A percentile compares a stretch with the other conserved stretches of the same genome.
phyloP scores from a whole-genome alignment of 2,113 vertebrate species.

The Myotis yumanensis region DNA sequence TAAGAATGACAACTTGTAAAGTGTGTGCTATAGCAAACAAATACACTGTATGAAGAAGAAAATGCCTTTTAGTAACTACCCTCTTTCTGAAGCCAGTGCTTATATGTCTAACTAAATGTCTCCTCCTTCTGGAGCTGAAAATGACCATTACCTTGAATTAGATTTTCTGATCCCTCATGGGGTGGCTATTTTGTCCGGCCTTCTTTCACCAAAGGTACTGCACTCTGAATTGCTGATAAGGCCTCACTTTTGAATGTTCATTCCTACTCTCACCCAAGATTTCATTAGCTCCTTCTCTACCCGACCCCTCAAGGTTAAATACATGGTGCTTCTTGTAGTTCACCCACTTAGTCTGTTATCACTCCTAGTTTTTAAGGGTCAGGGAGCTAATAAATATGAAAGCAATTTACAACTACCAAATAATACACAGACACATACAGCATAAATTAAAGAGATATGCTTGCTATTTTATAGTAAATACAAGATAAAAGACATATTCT shows the following conservation, averaged over 20 bases:
- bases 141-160: not conserved
- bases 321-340: not conserved
- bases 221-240: not conserved
- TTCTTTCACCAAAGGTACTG: not conserved
- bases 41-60: not conserved
- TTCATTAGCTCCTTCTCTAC: not conserved
- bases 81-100: not conserved
- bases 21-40: not conserved
- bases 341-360: not conserved
- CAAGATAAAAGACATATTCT: not conserved
- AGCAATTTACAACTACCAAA: not conserved
- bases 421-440: not conserved
- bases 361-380: not conserved
- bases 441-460: not conserved
- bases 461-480: not conserved
- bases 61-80: not conserved
- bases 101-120: not conserved
- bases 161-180: not conserved
- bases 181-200: not conserved
- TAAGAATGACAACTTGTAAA: not conserved
- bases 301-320: fast-evolving
- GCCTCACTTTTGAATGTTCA: not conserved
- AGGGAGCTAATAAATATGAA: not conserved
- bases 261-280: not conserved
- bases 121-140: not conserved